phyloP scores from a whole-genome alignment of 2,113 vertebrate species.

The Fulmarus glacialis region DNA sequence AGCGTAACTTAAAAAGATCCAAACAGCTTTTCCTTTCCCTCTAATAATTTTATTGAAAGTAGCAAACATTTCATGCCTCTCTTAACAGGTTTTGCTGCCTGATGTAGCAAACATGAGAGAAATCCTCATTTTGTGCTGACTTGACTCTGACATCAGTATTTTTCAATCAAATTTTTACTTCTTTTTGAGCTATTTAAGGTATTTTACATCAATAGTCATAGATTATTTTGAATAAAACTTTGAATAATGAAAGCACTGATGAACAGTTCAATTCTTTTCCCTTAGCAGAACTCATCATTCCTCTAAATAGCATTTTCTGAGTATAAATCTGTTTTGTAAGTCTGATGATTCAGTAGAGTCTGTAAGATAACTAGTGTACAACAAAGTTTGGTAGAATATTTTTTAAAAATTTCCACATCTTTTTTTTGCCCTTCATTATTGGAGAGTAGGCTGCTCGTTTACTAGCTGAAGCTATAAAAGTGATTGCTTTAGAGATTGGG shows the following conservation, averaged over 20 bases:
- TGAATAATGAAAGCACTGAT: neutral
- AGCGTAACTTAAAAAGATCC: neutral
- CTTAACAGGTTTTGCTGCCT: neutral
- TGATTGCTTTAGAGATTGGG: conserved; percentile 8
- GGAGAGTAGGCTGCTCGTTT: neutral
- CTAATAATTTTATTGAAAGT: neutral
- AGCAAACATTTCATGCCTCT: neutral
- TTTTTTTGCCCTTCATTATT: neutral
- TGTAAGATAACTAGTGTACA: neutral
- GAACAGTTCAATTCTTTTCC: neutral
- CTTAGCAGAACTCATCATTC: neutral
- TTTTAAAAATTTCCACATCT: neutral
- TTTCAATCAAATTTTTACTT: neutral
- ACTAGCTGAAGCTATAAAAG: neutral
- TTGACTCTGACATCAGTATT: neutral
- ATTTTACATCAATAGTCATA: neutral
- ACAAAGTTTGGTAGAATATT: neutral
- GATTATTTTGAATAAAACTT: conserved; percentile 1
- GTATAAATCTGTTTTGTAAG: neutral
- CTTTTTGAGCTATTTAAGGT: neutral
- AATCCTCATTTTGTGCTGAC: neutral
- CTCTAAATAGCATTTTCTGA: conserved; percentile 2
- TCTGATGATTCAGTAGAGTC: neutral
- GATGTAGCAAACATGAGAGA: neutral
- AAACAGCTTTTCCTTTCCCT: neutral